Percentiles rank a stretch among this genome's conserved stretches.
These are phyloP conservation scores for Luscinia megarhynchos DNA, from an alignment of 2,797 vertebrate species.

Conservation along the genomic window DNA sequence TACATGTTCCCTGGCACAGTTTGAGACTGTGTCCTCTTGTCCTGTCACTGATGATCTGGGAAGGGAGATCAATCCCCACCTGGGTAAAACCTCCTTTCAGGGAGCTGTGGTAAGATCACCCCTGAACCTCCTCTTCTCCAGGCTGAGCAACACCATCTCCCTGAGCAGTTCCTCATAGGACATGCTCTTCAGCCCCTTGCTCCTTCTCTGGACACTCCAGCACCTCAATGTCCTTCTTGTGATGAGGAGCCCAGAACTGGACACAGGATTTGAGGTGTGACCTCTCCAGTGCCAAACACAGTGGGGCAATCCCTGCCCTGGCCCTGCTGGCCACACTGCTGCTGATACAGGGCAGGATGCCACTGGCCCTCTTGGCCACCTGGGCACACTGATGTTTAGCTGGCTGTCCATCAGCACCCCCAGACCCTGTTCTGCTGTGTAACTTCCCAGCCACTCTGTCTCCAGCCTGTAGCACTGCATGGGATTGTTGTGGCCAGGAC, in stretches of 20 bases:
- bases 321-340: rapidly evolving
- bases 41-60: neutral
- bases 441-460: neutral
- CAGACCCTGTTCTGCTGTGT: neutral
- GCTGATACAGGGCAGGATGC: neutral
- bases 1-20: neutral
- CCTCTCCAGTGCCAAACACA: neutral
- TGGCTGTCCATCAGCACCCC: neutral
- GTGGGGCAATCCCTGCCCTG: neutral
- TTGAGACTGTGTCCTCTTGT: neutral
- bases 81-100: neutral
- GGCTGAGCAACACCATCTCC: neutral
- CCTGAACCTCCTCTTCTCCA: neutral
- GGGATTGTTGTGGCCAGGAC: neutral
- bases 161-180: neutral
- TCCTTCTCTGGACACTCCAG: neutral
- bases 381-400: neutral
- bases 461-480: neutral
- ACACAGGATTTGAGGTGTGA: neutral
- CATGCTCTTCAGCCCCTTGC: neutral
- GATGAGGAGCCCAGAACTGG: rapidly evolving
- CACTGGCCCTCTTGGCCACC: rapidly evolving
- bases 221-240: neutral
- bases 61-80: neutral
- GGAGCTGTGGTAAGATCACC: neutral